Base-by-base conservation (phyloP, 92 coral and sea anemone genomes). In the Phenganax subtilis region DNA sequence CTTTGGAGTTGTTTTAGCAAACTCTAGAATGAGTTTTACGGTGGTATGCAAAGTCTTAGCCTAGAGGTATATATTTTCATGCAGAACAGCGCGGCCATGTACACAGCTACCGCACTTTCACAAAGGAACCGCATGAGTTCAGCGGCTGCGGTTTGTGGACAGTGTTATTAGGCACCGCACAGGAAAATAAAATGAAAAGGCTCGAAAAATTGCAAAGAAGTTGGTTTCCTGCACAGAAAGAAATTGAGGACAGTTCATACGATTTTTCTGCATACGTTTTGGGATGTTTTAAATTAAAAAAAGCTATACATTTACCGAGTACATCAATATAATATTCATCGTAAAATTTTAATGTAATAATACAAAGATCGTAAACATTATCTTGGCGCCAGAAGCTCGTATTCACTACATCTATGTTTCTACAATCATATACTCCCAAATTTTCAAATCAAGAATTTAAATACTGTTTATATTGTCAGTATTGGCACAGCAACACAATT, bases 371-470 rank as follows among this genome's bases (percentile, higher is more conserved):
- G 83, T 79, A 31, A 79, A 79, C 82, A 77, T 15, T 75, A 76
- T 76, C 81, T 76, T 30, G 73, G 57, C 81, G 54, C 70, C 83
- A 79, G 73, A 79, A 51, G 62, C 74, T 65, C 54, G 74, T 51
- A 65, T 51, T 79, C 81, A 62, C 63, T 61, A 63, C 44, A 63
- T n/a, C 82, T 77, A 53, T 60, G 30, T 29, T 79, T 63, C 83
- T 79, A 79, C 59, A 79, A 79, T 79, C 63, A 63, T 79, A 79
- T 79, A 52, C 65, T 51, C 83, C 63, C 72, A 63, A 79, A 79
- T 79, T 79, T 78, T 79, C 10, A 61, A 65, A 79, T 63, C 74
- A 79, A 52, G 74, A 79, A 63, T 63, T 79, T 79, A 62, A 76
- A 47, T 57, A 72, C 16, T 53, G 58, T 53, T 53, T 73, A 73